phyloP scores from a whole-genome alignment of 2,113 vertebrate genomes.

The Lanius collurio region DNA sequence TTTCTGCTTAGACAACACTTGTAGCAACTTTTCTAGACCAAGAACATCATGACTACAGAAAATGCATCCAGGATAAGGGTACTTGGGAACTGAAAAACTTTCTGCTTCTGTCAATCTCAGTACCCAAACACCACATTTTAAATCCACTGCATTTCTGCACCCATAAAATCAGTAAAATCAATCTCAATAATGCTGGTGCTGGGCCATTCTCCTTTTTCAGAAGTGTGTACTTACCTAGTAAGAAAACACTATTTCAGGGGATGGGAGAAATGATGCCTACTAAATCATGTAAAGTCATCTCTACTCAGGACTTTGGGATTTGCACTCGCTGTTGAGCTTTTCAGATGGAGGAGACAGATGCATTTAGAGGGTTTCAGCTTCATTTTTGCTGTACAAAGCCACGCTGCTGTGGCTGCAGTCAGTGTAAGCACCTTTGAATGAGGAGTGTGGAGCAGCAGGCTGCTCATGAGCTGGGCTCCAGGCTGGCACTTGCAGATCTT shows the following conservation, averaged over 20 bases:
- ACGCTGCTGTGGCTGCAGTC: fast-evolving
- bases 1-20: background rate
- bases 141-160: background rate
- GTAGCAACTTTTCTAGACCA: background rate
- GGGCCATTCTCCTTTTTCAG: background rate
- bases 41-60: background rate
- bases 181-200: background rate
- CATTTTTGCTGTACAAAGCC: background rate
- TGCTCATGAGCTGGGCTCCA: background rate
- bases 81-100: background rate
- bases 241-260: background rate
- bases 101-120: background rate
- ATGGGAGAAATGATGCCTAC: background rate
- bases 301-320: background rate
- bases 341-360: background rate
- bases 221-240: fast-evolving
- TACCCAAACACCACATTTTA: background rate
- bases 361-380: background rate
- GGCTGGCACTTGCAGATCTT: background rate
- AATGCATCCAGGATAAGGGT: background rate
- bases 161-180: background rate
- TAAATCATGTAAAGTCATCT: background rate
- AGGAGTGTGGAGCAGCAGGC: background rate
- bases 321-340: background rate
- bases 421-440: background rate